These are phyloP conservation scores for Fratercula arctica DNA, from an alignment of 2,797 vertebrate genomes.

Conservation along the genomic window DNA sequence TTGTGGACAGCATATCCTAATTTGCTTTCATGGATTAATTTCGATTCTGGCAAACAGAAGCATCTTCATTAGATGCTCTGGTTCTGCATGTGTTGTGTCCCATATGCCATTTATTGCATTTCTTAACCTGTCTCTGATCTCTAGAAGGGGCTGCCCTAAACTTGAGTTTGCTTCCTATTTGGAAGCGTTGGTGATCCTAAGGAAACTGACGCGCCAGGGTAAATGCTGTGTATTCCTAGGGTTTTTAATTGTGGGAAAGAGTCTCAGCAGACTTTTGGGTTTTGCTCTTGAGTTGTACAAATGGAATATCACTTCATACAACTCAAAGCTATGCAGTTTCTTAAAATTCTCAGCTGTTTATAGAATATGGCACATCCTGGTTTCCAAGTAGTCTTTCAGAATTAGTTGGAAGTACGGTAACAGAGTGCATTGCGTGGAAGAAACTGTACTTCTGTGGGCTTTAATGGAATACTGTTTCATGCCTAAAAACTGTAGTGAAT, in stretches of 20 bases:
- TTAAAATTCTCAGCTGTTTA: not conserved
- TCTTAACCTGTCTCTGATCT: not conserved
- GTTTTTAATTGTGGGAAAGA: not conserved
- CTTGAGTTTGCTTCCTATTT: not conserved
- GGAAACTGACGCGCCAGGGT: not conserved
- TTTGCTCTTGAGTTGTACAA: not conserved
- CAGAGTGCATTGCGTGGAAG: not conserved
- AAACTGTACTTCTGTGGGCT: not conserved
- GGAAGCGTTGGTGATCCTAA: not conserved
- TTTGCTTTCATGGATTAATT: not conserved
- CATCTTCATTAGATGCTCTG: not conserved
- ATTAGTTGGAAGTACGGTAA: not conserved
- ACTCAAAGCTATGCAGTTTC: not conserved
- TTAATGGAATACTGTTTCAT: not conserved
- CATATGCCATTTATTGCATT: not conserved
- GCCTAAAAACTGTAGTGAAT: not conserved
- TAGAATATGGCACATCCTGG: not conserved
- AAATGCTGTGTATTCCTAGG: not conserved
- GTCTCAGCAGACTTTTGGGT: not conserved
- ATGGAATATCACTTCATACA: not conserved
- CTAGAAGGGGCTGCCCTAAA: not conserved
- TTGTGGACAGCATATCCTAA: not conserved
- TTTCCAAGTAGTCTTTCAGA: not conserved
- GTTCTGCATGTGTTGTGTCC: not conserved
- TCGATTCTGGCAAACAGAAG: not conserved